Percentiles rank a stretch among this genome's conserved stretches.
phyloP scores from a whole-genome alignment of 2,888 invertebrate species.

The Notodromas monacha region DNA sequence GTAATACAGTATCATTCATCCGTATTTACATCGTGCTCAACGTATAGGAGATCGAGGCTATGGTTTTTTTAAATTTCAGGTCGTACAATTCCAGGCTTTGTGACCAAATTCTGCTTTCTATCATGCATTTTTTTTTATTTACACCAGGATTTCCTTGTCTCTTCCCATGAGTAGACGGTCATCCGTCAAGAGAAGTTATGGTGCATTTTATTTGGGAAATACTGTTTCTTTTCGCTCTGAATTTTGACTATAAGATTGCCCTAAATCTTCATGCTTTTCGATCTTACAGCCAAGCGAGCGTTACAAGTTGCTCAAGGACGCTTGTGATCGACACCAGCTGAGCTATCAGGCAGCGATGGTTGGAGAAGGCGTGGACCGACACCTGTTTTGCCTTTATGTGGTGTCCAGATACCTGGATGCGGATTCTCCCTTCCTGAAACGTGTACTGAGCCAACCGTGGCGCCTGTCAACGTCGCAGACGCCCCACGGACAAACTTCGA shows the following conservation, averaged over 20 bases:
- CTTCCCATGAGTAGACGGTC: no score
- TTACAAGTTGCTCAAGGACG: constrained; percentile 31
- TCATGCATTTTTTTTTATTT: no score
- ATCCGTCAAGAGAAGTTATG: no score
- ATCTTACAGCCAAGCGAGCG: no score
- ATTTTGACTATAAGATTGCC: no score
- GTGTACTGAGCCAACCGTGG: constrained; percentile 93
- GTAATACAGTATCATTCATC: not conserved
- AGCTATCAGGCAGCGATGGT: constrained; percentile 92
- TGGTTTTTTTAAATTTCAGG: no score
- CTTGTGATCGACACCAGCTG: constrained; percentile 48
- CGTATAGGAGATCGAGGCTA: constrained; percentile 38
- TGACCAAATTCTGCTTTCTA: no score
- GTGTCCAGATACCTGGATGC: constrained; percentile 88
- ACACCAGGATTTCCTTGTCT: no score
- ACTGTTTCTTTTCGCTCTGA: no score
- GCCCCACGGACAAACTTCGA: constrained; percentile 72
- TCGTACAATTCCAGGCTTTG: no score
- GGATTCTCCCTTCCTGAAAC: constrained; percentile 71
- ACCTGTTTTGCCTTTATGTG: constrained; percentile 88
- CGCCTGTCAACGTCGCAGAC: constrained; percentile 88
- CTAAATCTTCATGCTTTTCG: no score
- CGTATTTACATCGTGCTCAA: constrained; percentile 14
- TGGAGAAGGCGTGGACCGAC: constrained; percentile 83
- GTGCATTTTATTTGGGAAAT: no score